Conservation (phyloP, 2,888 invertebrate genomes). For the Epiblema foenella region DNA sequence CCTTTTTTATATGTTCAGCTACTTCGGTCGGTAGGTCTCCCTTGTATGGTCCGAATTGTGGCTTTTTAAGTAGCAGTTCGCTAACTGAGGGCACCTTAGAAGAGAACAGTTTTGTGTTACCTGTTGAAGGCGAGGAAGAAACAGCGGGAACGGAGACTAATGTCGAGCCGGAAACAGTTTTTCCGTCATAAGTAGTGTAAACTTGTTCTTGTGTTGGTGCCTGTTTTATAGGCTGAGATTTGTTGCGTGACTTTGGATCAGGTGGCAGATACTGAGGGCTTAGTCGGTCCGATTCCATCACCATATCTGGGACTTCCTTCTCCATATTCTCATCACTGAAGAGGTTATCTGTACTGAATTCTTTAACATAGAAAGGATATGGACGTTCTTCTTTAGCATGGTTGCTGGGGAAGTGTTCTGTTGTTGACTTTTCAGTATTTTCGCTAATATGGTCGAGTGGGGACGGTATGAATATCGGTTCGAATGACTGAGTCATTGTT, state of each 20-base stretch:
- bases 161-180: constrained; percentile 87
- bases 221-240: constrained; percentile 79
- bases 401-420: constrained; percentile 74
- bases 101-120: constrained; percentile 70
- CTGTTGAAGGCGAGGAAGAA: constrained; percentile 54
- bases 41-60: constrained; percentile 90
- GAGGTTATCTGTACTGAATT: constrained; percentile 65
- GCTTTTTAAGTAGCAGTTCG: constrained; percentile 87
- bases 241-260: constrained; percentile 73
- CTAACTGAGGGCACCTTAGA: constrained; percentile 76
- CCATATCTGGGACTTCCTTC: constrained; percentile 82
- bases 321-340: constrained; percentile 76
- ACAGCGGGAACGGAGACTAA: constrained; percentile 84
- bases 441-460: constrained; percentile 86
- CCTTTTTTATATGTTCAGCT: constrained; percentile 59
- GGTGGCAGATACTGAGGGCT: constrained; percentile 91
- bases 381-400: constrained; percentile 81
- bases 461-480: constrained; percentile 93
- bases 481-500: constrained; percentile 87
- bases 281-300: constrained; percentile 89
- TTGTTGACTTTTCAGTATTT: constrained; percentile 69
- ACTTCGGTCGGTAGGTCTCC: constrained; percentile 87
- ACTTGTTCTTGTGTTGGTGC: constrained; percentile 67
- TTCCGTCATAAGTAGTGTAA: constrained; percentile 91
- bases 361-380: constrained; percentile 77